Base-by-base conservation (phyloP, 2,797 vertebrate genomes). In the Hapalemur alaotrensis region DNA sequence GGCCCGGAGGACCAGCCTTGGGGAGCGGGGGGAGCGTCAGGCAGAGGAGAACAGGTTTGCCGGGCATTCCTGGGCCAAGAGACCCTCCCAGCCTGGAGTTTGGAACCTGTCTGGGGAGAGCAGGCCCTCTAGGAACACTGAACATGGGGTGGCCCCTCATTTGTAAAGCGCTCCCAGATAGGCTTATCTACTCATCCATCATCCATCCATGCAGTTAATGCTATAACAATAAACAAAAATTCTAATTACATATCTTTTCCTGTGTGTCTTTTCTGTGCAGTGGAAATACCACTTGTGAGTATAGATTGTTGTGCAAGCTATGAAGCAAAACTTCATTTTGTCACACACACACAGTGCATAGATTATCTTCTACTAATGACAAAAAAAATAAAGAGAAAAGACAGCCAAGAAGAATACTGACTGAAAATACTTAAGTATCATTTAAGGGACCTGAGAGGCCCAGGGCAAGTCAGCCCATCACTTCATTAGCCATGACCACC, bases 221-320 rank as follows among this genome's bases (percentile, higher is more conserved):
- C 38, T 50, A 63, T 54, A 52, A 80, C 93, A 70, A n/a, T 18
- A 80, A 61, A 84, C 17, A 65, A 25, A 65, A 81, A 78, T n/a
- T 22, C 46, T 50, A 80, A 63, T 23, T 15, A 7, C 18, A 30
- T 43, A 20, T 41, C 69, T 30, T 87, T 83, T n/a, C 38, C 67
- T 46, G 5, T 17, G 14, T n/a, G 32, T 59, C 59, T 11, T 79
- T 88, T 30, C 32, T 76, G n/a, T 41, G 75, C 38, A 61, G 2
- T 32, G 43, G 28, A 90, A 91, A 80, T 43, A 46, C 2, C n/a
- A 28, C 23, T 67, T 54, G 72, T 75, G 14, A 86, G 2, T 28
- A 79, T 1, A 32, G 38, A 54, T 0, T 59, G 17, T 23, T 50
- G 5, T 23, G 35, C 43, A 85, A 89, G 35, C 35, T 38, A n/a